Conservation (phyloP, 2,888 invertebrate genomes). For the Eudemis profundana region DNA sequence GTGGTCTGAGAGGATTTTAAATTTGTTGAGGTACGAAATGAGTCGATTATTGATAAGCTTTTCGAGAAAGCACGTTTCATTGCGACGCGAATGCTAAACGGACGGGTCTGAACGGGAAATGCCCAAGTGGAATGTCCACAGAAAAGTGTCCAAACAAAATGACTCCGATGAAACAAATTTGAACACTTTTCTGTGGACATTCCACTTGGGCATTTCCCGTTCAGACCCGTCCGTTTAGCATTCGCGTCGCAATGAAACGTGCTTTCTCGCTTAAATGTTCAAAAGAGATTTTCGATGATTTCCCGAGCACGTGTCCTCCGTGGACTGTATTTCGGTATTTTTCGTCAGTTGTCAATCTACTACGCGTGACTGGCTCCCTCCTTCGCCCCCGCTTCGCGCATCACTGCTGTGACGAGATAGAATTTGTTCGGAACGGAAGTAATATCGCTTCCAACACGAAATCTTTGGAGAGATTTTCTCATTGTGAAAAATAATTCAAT, state of each 20-base stretch:
- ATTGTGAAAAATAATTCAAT: constrained; percentile 44
- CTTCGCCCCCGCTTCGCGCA: constrained; percentile 57
- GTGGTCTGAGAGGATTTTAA: no score
- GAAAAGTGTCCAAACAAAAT: constrained; percentile 13
- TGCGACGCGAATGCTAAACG: constrained; percentile 34
- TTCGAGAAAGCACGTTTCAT: constrained; percentile 36
- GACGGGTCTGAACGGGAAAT: constrained; percentile 34
- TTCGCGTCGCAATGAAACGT: constrained; percentile 30
- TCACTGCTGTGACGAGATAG: constrained; percentile 61
- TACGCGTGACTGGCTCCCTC: constrained; percentile 66
- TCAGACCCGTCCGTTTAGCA: constrained; percentile 38
- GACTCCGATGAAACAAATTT: constrained; percentile 20
- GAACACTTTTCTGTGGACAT: constrained; percentile 33
- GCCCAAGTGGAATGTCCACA: constrained; percentile 34
- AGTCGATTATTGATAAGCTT: no score
- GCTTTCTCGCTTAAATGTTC: constrained; percentile 39
- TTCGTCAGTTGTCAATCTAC: constrained; percentile 75
- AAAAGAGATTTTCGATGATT: constrained; percentile 43
- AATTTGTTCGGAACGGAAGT: constrained; percentile 65
- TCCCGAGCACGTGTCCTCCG: constrained; percentile 27
- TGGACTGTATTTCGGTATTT: constrained; percentile 51
- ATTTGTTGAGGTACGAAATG: no score
- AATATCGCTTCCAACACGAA: constrained; percentile 58
- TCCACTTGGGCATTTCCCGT: constrained; percentile 35
- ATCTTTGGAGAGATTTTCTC: constrained; percentile 46